Evolutionary conservation across 2,797 vertebrate species (phyloP), one percentile per base, ranked within the genome.

Genomic region (Urophycis tenuis): DNA sequence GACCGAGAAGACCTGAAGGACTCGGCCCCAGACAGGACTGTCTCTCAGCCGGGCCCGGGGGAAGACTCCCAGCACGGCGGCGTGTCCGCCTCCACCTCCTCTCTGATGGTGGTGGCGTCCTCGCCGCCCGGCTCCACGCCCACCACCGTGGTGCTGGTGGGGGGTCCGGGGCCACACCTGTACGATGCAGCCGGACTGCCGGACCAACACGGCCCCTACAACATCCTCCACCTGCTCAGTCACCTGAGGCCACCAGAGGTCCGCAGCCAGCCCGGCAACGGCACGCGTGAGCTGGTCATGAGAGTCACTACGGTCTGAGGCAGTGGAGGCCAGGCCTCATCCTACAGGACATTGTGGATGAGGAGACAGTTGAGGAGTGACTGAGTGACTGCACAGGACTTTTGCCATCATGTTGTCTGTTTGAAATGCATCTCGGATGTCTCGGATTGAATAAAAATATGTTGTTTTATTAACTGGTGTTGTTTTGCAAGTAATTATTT

Each of bases 261-360:
- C 81, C 95, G 96, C 83, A 92, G 91, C 88, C 92, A 94, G 80
- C 90, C 94, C 85, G 92, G 92, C 84, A 92, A 86, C 82, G 90
- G 93, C 91, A 95, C 95, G 92, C 95, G 97, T 90, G 98, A 99
- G 94, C 95, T 99, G 87, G 97, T 99, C 89, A 99, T 99, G 98
- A 96, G 98, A 90, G 98, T 99, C 86, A 99, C 98, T 0, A 99
- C 97, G 1, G 98, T 99, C 88, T 99, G 95, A 98, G 84, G 87
- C n/a, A 90, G 41, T 85, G 88, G 89, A 81, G 78, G 69, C 80
- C 85, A 93, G 91, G 93, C 94, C 90, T 92, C 94, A 94, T 81
- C 81, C 81, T 85, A 83, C 70, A 80, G 81, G 80, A 67, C 11
- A 53, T 53, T 7, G 6, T 29, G 25, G 14, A 8, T 67, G 60